Conservation (phyloP, 2,113 vertebrate species). For the Seriola dumerili region DNA sequence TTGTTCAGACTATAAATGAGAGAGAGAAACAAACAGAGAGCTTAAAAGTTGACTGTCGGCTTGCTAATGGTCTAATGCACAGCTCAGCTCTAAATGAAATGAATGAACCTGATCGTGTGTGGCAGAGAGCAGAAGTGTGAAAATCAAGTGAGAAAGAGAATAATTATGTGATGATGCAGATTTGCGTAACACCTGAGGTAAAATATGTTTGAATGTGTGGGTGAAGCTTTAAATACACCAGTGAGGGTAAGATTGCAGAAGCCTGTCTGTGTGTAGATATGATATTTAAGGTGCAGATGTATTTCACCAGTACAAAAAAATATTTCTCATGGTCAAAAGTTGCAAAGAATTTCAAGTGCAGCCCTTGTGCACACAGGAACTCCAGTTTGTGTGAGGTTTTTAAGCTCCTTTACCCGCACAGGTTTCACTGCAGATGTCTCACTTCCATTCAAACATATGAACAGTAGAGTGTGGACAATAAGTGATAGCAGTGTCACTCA, state of each 20-base stretch:
- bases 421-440: slow-evolving; percentile 3
- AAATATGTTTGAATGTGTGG: background rate
- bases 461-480: background rate
- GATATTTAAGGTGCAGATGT: background rate
- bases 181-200: background rate
- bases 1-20: slow-evolving; percentile 27
- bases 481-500: slow-evolving; percentile 22
- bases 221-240: background rate
- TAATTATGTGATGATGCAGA: background rate
- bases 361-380: too few relatives aligned
- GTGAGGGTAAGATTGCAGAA: background rate
- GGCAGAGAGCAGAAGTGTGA: background rate
- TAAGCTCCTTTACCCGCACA: slow-evolving; percentile 7
- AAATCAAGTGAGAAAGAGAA: background rate
- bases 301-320: background rate
- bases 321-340: background rate
- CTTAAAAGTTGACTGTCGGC: background rate
- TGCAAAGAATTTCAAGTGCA: background rate
- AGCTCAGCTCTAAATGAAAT: background rate
- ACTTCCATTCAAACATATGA: background rate
- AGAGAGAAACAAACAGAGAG: background rate
- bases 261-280: background rate
- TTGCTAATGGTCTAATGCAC: background rate
- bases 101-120: background rate
- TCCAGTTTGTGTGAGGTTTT: background rate